Percentiles rank a stretch among this genome's conserved stretches.
phyloP scores from a whole-genome alignment of 2,797 vertebrate genomes.

The Crax fasciolata region DNA sequence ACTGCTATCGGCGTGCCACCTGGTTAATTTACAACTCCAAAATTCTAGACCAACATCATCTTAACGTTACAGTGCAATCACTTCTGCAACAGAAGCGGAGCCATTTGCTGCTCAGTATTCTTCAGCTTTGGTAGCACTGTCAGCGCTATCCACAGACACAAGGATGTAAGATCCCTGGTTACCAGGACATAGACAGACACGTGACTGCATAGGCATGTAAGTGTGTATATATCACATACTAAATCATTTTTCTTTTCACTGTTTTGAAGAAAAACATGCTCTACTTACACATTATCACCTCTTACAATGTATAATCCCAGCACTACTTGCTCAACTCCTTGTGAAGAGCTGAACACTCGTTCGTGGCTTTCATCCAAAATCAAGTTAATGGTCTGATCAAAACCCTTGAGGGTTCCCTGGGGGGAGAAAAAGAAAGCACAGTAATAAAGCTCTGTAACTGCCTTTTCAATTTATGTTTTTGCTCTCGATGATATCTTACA shows the following conservation, averaged over 20 bases:
- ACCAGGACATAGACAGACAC: not conserved
- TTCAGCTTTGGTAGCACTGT: not conserved
- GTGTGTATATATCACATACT: not conserved
- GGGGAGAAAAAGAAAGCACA: not conserved
- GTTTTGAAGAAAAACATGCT: not conserved
- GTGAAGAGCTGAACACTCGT: constrained; percentile 97
- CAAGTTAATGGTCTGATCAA: constrained; percentile 99
- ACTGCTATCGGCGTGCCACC: not conserved
- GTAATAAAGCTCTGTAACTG: not conserved
- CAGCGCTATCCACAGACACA: not conserved
- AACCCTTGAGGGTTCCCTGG: constrained; percentile 97
- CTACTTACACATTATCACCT: constrained; percentile 98
- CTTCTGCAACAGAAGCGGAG: not conserved
- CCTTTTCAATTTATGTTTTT: not conserved
- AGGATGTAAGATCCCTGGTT: not conserved
- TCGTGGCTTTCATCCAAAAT: constrained; percentile 99
- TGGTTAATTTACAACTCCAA: not conserved
- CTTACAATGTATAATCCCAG: constrained; percentile 97
- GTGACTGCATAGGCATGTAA: not conserved
- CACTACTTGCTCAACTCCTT: constrained; percentile 98
- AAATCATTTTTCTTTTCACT: not conserved
- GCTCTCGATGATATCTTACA: not conserved
- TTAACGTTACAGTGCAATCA: not conserved
- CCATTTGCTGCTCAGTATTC: not conserved
- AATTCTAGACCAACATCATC: not conserved